A percentile compares a stretch with the other conserved stretches of the same genome.
phyloP scores from a whole-genome alignment of 2,888 invertebrate species.

The Agriopis leucophaearia region DNA sequence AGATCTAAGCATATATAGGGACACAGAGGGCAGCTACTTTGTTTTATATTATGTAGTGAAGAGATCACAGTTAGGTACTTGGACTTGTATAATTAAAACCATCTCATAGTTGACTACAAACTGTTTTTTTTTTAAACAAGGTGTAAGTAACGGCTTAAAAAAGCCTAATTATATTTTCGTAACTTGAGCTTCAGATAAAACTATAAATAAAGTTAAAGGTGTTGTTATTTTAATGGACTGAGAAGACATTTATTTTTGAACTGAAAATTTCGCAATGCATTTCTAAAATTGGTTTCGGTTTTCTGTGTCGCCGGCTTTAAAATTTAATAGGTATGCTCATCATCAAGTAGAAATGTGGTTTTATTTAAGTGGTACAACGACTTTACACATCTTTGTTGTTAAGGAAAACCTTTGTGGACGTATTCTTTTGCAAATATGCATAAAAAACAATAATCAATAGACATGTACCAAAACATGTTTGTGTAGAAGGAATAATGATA shows the following conservation, averaged over 20 bases:
- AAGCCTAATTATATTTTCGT: slow-evolving; percentile 5
- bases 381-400: too few species aligned
- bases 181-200: neutral
- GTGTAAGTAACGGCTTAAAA: slow-evolving; percentile 8
- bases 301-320: neutral
- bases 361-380: too few species aligned
- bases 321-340: too few species aligned
- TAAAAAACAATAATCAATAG: neutral
- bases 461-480: slow-evolving; percentile 1
- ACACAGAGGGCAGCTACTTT: too few species aligned
- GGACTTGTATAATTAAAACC: too few species aligned
- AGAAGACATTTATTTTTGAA: slow-evolving; percentile 20
- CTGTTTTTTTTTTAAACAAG: slow-evolving; percentile 19
- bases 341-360: neutral
- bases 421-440: too few species aligned
- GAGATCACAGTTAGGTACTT: too few species aligned
- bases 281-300: neutral
- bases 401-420: too few species aligned
- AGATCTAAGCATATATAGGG: too few species aligned
- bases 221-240: neutral
- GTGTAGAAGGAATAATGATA: neutral
- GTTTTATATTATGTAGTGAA: too few species aligned
- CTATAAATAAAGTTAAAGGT: neutral
- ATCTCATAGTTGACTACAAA: slow-evolving; percentile 20
- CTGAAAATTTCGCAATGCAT: slow-evolving; percentile 13